Evolutionary conservation across 2,797 vertebrate species (phyloP).

Genomic region (Xerus rutilus): DNA sequence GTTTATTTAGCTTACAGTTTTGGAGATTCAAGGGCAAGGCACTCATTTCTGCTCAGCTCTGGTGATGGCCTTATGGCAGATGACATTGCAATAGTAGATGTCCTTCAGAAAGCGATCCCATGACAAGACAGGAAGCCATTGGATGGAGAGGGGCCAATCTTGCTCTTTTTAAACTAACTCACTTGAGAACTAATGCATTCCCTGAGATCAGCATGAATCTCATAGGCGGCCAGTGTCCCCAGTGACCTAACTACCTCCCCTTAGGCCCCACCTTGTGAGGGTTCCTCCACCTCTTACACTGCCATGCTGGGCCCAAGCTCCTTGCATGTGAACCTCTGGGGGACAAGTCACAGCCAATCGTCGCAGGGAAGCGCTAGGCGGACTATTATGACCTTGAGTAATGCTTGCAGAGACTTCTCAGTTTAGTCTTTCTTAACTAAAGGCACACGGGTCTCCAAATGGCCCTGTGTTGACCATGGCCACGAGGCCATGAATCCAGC

Average conservation of each 20-base stretch:
- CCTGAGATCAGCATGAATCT: background rate
- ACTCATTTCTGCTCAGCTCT: background rate
- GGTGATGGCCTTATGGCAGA: background rate
- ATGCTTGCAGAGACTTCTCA: background rate
- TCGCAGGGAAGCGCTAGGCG: background rate
- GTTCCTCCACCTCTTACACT: background rate
- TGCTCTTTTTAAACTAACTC: background rate
- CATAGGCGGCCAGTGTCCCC: accelerated
- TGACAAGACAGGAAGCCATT: background rate
- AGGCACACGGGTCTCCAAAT: background rate
- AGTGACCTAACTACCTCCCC: background rate
- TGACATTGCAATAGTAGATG: background rate
- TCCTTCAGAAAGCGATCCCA: background rate
- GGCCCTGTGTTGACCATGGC: background rate
- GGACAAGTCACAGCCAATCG: background rate
- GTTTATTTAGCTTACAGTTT: background rate
- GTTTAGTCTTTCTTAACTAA: background rate
- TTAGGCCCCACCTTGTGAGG: background rate
- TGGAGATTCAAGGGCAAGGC: background rate
- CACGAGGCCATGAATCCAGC: background rate
- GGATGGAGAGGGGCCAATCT: background rate
- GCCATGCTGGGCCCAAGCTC: background rate
- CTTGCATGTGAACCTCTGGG: background rate
- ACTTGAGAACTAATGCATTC: background rate
- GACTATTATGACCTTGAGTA: background rate